Evolutionary conservation across 1,140 invertebrate species (phyloP).

Genomic region (Bombus terrestris): DNA sequence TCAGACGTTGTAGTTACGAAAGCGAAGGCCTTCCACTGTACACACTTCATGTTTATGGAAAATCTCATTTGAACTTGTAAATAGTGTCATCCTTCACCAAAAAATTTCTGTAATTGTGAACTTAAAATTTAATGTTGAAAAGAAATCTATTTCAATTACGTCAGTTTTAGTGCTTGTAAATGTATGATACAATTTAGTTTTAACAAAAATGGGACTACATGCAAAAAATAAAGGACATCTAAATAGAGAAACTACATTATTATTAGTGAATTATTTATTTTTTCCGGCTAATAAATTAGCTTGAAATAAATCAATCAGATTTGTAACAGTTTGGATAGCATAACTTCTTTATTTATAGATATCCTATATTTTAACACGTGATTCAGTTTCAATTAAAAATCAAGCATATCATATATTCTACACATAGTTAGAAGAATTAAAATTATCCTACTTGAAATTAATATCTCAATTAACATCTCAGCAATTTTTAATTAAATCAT

Average conservation of each 20-base stretch:
- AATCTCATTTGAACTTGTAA: no score
- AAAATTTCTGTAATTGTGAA: no score
- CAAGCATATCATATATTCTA: not conserved
- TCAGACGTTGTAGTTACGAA: rapidly evolving
- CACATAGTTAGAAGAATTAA: rapidly evolving
- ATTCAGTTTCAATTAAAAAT: not conserved
- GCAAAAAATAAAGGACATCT: not conserved
- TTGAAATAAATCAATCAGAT: no score
- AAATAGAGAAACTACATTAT: not conserved
- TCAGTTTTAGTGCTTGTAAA: no score
- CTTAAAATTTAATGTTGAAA: no score
- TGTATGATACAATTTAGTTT: no score
- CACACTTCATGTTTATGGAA: rapidly evolving
- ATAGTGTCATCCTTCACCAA: rapidly evolving
- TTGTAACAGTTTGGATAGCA: rapidly evolving
- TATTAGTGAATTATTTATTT: not conserved
- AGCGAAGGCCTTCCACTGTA: rapidly evolving
- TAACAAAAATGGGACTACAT: not conserved
- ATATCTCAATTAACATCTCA: not conserved
- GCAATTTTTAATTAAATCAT: not conserved
- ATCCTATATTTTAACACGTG: not conserved
- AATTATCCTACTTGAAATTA: not conserved
- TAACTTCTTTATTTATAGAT: not conserved
- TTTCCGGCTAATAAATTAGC: rapidly evolving
- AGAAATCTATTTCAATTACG: no score